Base-by-base conservation (phyloP, 2,888 invertebrate species). In the Drosophila colorata region DNA sequence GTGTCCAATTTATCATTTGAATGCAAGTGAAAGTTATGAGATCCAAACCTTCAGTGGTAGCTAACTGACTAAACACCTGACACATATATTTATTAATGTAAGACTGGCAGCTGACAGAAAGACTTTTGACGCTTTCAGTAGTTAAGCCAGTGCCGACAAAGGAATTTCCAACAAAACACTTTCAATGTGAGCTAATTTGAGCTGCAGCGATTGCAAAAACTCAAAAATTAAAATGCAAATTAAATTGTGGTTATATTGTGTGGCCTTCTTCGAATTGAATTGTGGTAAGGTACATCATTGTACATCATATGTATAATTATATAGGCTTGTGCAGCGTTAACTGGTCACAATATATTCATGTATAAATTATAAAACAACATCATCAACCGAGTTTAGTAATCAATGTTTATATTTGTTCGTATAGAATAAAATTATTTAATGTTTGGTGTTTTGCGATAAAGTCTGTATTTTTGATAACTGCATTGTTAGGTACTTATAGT, bases 21-120 rank as follows among this genome's bases (percentile, higher is more conserved):
- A 28, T 16, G 40, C n/a, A 40, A 33, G 78, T 71, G 75, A 75
- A 75, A 75, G 75, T 76, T 67, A 20, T 47, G 18, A 53, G 63
- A 35, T 44, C 23, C 40, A 41, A 65, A 43, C 25, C 37, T 35
- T 11, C 7, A 28, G 25, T 5, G 8, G 7, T 28, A 18, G 40
- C 37, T 35, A 23, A 56, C 44, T 35, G 18, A 38, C 61, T 25
- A 49, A 44, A 28, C 9, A 16, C 44, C 35, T 37, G 16, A 61
- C 33, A 65, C 20, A 25, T 9, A 46, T 44, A n/a, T 57, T 40
- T 33, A 41, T 46, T 18, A 53, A 40, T 57, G 65, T 51, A 48
- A 57, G 58, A 58, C 35, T 53, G 35, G 23, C 35, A 28, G 67
- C 16, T 44, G 47, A n/a, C 25, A 37, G 18, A 16, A 38, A 38